These are phyloP conservation scores for Stercorarius parasiticus DNA, from an alignment of 2,113 vertebrate genomes.

Conservation along the genomic window DNA sequence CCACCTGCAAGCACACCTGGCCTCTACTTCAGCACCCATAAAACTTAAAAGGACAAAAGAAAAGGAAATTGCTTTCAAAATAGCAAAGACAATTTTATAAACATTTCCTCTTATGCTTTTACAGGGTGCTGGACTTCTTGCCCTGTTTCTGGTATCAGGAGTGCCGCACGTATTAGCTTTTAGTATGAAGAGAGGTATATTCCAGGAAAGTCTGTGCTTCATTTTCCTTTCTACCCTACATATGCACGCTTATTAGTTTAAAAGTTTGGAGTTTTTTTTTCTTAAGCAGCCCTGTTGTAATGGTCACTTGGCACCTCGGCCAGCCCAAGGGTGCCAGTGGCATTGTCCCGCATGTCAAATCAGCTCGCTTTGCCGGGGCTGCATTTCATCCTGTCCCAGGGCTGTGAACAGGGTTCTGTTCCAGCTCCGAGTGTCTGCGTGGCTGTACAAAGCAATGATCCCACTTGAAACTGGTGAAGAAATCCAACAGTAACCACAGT, in stretches of 20 bases:
- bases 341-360: neutral
- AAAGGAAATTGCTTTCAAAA: constrained; percentile 9
- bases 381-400: fast-evolving
- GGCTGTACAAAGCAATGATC: neutral
- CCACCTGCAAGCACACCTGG: neutral
- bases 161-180: neutral
- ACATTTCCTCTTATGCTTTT: neutral
- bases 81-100: neutral
- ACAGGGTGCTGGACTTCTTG: neutral
- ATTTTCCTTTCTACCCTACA: neutral
- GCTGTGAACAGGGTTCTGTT: neutral
- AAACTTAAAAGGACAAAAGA: constrained; percentile 28
- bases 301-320: neutral
- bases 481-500: neutral
- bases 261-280: neutral
- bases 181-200: neutral
- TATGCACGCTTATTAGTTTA: neutral
- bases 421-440: fast-evolving
- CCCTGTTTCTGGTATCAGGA: neutral
- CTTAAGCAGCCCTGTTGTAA: neutral
- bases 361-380: neutral
- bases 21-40: neutral
- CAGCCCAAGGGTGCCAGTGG: neutral
- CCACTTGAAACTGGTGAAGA: neutral
- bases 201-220: neutral